Percentiles rank a stretch among this genome's conserved stretches.
phyloP scores from a whole-genome alignment of 1,140 invertebrate species.

The Zeugodacus cucurbitae region DNA sequence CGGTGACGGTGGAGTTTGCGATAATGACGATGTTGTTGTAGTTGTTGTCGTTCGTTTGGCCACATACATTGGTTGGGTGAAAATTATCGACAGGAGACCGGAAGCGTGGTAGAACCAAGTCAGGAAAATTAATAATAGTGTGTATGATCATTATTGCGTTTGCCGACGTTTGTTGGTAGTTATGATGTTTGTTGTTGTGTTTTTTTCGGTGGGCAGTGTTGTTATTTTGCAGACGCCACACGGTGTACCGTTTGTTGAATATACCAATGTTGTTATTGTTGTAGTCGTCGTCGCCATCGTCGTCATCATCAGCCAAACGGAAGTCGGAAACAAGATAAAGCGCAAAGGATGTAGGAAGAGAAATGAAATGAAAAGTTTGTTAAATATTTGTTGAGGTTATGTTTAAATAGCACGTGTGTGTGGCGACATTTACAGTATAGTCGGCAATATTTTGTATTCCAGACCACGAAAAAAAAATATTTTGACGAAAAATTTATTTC shows the following conservation, averaged over 20 bases:
- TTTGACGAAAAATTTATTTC: too few species aligned
- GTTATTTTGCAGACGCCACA: background rate
- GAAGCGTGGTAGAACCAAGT: conserved; percentile 52
- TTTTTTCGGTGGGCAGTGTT: background rate
- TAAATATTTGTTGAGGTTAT: background rate
- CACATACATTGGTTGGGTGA: background rate
- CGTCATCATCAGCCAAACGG: conserved; percentile 18
- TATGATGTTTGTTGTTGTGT: background rate
- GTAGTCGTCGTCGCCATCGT: background rate
- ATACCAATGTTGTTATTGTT: background rate
- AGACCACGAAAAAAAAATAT: too few species aligned
- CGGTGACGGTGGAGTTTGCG: background rate
- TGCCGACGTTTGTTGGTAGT: background rate
- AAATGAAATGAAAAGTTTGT: conserved; percentile 47
- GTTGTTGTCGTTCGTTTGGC: background rate
- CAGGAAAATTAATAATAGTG: conserved; percentile 24
- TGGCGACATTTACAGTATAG: too few species aligned
- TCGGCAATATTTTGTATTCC: too few species aligned
- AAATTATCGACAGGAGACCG: conserved; percentile 61
- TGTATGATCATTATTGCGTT: background rate
- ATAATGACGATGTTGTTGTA: background rate
- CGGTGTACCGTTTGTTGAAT: background rate
- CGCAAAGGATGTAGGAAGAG: conserved; percentile 46
- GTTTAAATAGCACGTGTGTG: background rate
- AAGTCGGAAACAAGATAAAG: conserved; percentile 61